These are phyloP conservation scores for Subacronicta megacephala DNA, from an alignment of 2,888 invertebrate species.

Conservation along the genomic window DNA sequence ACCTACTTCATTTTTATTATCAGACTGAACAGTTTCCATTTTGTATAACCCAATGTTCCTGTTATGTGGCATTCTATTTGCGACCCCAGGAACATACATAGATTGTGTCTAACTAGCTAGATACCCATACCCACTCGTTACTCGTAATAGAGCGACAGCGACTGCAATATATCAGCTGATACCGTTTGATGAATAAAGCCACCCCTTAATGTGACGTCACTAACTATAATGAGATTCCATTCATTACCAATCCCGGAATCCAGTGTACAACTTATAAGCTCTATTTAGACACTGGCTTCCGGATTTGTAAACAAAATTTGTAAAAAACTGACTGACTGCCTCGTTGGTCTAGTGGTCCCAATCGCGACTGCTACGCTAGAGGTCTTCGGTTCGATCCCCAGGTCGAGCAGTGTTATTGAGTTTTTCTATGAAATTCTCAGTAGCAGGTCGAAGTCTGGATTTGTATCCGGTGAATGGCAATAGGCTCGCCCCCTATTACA, in stretches of 20 bases:
- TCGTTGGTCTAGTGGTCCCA: too few relatives aligned
- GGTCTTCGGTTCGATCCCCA: too few relatives aligned
- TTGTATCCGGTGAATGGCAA: too few relatives aligned
- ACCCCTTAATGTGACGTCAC: slow-evolving; percentile 13
- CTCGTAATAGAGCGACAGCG: slow-evolving; percentile 10
- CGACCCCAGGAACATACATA: slow-evolving; percentile 1
- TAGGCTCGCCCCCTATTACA: too few relatives aligned
- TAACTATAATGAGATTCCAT: neutral
- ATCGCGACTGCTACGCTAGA: too few relatives aligned
- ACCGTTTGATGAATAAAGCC: slow-evolving; percentile 30
- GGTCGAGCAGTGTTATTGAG: too few relatives aligned
- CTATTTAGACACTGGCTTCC: too few relatives aligned
- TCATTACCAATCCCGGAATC: neutral
- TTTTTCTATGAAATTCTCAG: too few relatives aligned
- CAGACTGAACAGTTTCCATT: slow-evolving; percentile 13
- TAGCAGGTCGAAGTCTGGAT: too few relatives aligned
- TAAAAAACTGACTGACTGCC: too few relatives aligned
- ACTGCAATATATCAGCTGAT: slow-evolving; percentile 33
- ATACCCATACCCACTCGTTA: too few relatives aligned
- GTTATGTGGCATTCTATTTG: slow-evolving; percentile 30
- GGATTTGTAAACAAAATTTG: too few relatives aligned
- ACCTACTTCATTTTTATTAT: neutral
- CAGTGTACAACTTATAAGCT: neutral
- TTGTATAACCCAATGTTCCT: slow-evolving; percentile 28
- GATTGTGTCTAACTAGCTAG: slow-evolving; percentile 7